Percentiles rank a stretch among this genome's conserved stretches.
Evolutionary conservation across 2,888 invertebrate genomes (phyloP).

Genomic region (Pyrrhosoma nymphula): DNA sequence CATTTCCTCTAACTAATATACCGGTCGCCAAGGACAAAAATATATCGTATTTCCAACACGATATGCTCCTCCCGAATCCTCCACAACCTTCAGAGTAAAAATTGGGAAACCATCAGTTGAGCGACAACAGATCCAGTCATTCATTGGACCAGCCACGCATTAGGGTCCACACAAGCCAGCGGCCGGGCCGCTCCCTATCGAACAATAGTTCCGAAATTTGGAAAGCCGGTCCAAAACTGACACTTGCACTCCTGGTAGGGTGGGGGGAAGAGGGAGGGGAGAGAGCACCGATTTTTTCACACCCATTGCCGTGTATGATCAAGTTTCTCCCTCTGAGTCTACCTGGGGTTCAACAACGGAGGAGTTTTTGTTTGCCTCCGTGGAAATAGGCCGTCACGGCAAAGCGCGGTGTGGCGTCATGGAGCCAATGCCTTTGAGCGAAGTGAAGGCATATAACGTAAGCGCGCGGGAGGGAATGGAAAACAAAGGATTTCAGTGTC

Average conservation of each 20-base stretch:
- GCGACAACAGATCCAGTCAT: background rate
- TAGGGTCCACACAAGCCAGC: background rate
- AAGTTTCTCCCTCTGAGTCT: background rate
- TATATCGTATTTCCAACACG: too few species aligned
- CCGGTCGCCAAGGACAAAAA: too few species aligned
- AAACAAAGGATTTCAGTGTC: constrained; percentile 52
- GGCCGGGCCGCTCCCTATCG: background rate
- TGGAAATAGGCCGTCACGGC: constrained; percentile 62
- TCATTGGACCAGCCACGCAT: background rate
- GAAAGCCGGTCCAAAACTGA: constrained; percentile 19
- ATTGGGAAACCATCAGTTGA: too few species aligned
- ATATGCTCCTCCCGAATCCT: too few species aligned
- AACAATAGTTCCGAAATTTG: background rate
- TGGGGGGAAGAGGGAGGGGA: background rate
- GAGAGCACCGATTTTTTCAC: background rate
- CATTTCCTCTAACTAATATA: too few species aligned
- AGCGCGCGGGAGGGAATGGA: background rate
- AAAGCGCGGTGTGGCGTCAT: constrained; percentile 27
- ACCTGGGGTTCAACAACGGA: background rate
- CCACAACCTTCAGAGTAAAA: too few species aligned
- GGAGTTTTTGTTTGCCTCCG: constrained; percentile 41
- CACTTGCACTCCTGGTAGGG: background rate
- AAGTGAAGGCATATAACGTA: constrained; percentile 16
- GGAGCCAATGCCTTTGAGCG: background rate
- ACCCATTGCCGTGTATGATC: background rate